Evolutionary conservation across 2,888 invertebrate species (phyloP).

Genomic region (Carpatolechia fugitivella): DNA sequence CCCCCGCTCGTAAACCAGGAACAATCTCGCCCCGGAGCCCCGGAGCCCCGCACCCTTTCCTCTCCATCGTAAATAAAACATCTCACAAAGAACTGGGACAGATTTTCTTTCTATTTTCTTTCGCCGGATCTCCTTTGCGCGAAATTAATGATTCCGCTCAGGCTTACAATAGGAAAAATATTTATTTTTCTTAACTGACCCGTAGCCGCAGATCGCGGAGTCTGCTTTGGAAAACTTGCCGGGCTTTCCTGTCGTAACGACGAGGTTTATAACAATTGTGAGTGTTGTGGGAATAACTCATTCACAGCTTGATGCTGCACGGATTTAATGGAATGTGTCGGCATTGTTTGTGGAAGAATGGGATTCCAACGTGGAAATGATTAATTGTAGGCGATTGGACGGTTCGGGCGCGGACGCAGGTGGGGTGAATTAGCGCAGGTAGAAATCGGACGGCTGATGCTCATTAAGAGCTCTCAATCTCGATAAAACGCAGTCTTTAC

Average conservation of each 20-base stretch:
- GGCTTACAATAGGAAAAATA: conserved; percentile 43
- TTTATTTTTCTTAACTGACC: conserved; percentile 46
- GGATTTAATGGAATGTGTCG: conserved; percentile 18
- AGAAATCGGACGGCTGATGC: conserved; percentile 32
- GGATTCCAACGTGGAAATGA: conserved; percentile 42
- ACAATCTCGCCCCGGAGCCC: conserved; percentile 25
- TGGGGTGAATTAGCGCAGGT: conserved; percentile 34
- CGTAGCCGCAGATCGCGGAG: conserved; percentile 31
- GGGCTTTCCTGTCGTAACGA: not conserved
- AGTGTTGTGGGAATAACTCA: conserved; percentile 8
- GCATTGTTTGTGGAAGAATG: conserved; percentile 27
- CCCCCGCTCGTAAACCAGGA: conserved; percentile 26
- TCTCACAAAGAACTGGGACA: conserved; percentile 18
- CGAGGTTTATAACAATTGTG: conserved; percentile 10
- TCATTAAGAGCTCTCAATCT: conserved; percentile 40
- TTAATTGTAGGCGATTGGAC: conserved; percentile 49
- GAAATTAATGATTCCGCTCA: conserved; percentile 52
- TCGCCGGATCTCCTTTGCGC: conserved; percentile 36
- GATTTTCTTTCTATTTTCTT: conserved; percentile 33
- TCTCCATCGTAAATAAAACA: conserved; percentile 15
- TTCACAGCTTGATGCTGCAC: conserved; percentile 8
- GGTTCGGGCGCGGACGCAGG: conserved; percentile 28
- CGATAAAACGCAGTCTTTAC: not conserved
- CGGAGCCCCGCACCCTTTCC: conserved; percentile 13
- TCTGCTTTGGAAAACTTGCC: conserved; percentile 22